Evolutionary conservation across 2,888 invertebrate genomes (phyloP).

Genomic region (Eupithecia tripunctaria): DNA sequence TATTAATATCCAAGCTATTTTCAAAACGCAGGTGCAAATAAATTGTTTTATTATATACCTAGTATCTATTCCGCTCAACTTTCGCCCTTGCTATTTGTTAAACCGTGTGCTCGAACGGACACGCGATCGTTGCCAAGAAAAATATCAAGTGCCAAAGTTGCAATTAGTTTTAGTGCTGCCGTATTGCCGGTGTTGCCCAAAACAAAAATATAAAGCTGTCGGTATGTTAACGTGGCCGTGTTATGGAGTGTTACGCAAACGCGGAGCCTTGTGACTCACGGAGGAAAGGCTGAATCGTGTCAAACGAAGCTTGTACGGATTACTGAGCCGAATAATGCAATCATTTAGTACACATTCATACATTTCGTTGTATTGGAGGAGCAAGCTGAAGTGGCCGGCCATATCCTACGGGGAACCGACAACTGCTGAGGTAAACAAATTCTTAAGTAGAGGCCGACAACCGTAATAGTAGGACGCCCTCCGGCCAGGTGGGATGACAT

Average conservation of each 20-base stretch:
- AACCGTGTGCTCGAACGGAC: conserved; percentile 12
- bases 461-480: no score
- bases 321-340: conserved; percentile 35
- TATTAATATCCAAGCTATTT: neutral
- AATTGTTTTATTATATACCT: conserved; percentile 10
- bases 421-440: no score
- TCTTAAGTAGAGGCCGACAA: no score
- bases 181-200: conserved; percentile 34
- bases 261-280: conserved; percentile 49
- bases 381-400: no score
- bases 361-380: no score
- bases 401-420: no score
- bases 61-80: conserved; percentile 12
- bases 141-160: conserved; percentile 22
- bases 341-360: conserved; percentile 24
- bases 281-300: conserved; percentile 45
- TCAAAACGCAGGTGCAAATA: conserved; percentile 4
- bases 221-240: conserved; percentile 49
- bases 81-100: neutral
- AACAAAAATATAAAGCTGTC: conserved; percentile 48
- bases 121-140: conserved; percentile 15
- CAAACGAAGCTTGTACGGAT: conserved; percentile 38
- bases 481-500: no score
- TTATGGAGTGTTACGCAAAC: conserved; percentile 50
- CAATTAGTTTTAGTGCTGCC: conserved; percentile 36